Evolutionary conservation across 2,113 vertebrate genomes (phyloP).

Genomic region (Terrapene triunguis): DNA sequence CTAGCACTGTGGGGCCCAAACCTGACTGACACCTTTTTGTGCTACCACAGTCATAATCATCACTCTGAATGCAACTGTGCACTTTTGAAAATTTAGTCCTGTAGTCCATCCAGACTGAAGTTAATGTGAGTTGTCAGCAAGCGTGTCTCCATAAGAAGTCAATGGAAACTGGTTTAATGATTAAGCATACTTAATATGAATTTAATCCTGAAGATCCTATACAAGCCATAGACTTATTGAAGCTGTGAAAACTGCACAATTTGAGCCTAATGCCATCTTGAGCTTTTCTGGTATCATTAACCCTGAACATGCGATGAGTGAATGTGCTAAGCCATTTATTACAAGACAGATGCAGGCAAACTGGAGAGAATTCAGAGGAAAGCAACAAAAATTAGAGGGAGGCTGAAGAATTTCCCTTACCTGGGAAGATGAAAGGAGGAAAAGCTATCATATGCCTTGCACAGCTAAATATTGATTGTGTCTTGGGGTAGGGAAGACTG

Average conservation of each 20-base stretch:
- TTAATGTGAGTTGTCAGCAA: background rate
- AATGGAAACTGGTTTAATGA: background rate
- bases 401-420: background rate
- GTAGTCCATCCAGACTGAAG: background rate
- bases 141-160: background rate
- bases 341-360: background rate
- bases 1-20: background rate
- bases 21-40: background rate
- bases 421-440: background rate
- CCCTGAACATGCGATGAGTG: background rate
- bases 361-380: background rate
- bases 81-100: background rate
- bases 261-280: background rate
- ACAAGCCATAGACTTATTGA: background rate
- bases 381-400: background rate
- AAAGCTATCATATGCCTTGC: background rate
- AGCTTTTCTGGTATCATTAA: background rate
- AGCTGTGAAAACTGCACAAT: background rate
- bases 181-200: background rate
- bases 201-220: background rate
- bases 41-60: background rate
- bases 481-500: background rate
- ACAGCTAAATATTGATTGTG: background rate
- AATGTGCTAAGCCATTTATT: background rate
- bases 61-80: background rate